Evolutionary conservation across 2,113 vertebrate genomes (phyloP), one percentile per base, ranked within the genome.

Genomic region (Gavia stellata): DNA sequence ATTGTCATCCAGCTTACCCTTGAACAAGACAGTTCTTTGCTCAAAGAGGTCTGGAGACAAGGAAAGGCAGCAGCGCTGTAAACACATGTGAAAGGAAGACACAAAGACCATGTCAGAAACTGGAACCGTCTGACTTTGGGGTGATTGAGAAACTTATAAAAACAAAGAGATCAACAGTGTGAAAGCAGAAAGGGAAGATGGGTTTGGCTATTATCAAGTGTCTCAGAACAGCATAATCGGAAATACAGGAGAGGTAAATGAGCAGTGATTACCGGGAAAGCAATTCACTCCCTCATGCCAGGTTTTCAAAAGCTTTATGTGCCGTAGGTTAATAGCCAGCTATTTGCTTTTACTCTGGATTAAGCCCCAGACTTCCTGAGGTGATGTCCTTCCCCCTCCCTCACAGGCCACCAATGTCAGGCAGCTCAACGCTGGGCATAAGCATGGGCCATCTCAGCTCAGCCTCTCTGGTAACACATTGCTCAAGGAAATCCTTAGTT

Each of bases 291-390:
- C 92, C 81, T 92, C 50, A 10, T 65, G 86, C 88, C 86, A 94
- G 86, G 34, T 86, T 95, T 94, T 94, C 81, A 91, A 85, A 96
- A 96, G 73, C 86, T 89, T 91, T 94, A 45, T 85, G 61, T 84
- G 81, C 18, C 5, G 0, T 70, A 90, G 50, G 66, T 94, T 95
- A 94, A 94, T 75, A 87, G 91, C 34, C 61, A 85, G 81, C 91
- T 82, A 81, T 94, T 88, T 91, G 55, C 70, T 96, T 89, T 91
- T 67, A 47, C 21, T 89, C 61, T 82, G 84, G 66, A 79, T 92
- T 82, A 72, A 95, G 38, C 44, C 56, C 7, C 49, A 79, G 73
- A 28, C 20, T 91, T 87, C 36, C 65, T 72, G 58, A 89, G 74
- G 49, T 70, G 74, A 77, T 7, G n/a, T 95, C 81, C 86, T 95